These are phyloP conservation scores for Heliconius cydno DNA, from an alignment of 2,888 invertebrate species.

Conservation along the genomic window DNA sequence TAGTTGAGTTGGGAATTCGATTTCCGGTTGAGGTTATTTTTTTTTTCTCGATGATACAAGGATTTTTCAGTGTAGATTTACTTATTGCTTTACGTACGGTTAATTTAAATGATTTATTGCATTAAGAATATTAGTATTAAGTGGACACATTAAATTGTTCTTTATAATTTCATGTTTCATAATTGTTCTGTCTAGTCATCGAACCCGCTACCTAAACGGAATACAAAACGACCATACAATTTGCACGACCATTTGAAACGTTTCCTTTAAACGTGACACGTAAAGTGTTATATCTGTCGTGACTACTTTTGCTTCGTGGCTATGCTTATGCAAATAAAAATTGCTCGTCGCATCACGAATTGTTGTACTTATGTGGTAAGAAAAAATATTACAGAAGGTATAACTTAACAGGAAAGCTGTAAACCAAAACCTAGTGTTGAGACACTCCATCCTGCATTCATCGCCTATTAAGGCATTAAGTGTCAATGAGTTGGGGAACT, in stretches of 20 bases:
- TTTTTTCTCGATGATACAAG: too few relatives aligned
- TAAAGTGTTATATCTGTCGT: constrained; percentile 30
- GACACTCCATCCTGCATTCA: too few relatives aligned
- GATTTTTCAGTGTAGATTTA: too few relatives aligned
- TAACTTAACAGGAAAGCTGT: not conserved
- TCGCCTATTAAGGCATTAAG: too few relatives aligned
- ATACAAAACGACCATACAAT: not conserved
- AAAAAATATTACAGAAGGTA: not conserved
- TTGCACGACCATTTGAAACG: constrained; percentile 10
- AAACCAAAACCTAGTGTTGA: too few relatives aligned
- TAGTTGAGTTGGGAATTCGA: not conserved
- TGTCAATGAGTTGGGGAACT: too few relatives aligned
- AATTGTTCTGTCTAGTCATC: not conserved
- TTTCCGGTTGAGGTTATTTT: not conserved
- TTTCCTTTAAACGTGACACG: constrained; percentile 30
- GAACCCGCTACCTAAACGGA: not conserved
- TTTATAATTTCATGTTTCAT: not conserved
- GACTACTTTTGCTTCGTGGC: constrained; percentile 23
- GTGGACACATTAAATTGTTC: not conserved
- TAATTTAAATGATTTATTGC: too few relatives aligned
- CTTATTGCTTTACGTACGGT: too few relatives aligned
- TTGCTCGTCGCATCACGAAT: constrained; percentile 31
- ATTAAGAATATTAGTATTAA: too few relatives aligned
- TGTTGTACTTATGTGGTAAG: not conserved
- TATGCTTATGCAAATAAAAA: constrained; percentile 38